Percentiles rank a stretch among this genome's conserved stretches.
Evolutionary conservation across 2,113 vertebrate species (phyloP).

Genomic region (Drymodes brunneopygia): DNA sequence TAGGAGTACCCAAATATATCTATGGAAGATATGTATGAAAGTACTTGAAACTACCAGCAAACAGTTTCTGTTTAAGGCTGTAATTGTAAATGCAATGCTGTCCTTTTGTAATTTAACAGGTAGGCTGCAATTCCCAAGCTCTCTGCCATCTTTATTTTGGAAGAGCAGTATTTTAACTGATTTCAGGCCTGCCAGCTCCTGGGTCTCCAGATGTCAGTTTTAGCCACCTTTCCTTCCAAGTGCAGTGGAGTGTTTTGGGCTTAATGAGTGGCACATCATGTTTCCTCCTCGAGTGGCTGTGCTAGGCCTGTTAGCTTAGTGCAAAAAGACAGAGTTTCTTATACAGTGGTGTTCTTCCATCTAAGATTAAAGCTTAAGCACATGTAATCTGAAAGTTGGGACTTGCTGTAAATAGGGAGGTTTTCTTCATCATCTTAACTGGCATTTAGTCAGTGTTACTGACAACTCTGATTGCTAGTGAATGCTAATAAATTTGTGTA

Average conservation of each 20-base stretch:
- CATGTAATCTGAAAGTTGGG: not conserved
- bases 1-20: not conserved
- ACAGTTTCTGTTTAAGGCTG: not conserved
- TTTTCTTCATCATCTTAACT: not conserved
- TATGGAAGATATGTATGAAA: not conserved
- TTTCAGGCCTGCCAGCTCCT: not conserved
- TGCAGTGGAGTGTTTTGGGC: not conserved
- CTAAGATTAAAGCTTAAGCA: not conserved
- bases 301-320: not conserved
- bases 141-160: not conserved
- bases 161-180: not conserved
- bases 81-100: not conserved
- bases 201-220: not conserved
- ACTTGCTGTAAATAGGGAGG: not conserved
- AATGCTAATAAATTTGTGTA: not conserved
- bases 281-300: not conserved
- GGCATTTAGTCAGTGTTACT: not conserved
- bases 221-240: not conserved
- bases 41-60: not conserved
- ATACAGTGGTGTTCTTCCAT: not conserved
- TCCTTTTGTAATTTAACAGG: not conserved
- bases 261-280: not conserved
- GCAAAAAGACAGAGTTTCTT: not conserved
- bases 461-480: not conserved
- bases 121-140: not conserved